phyloP scores from a whole-genome alignment of 2,888 invertebrate species.

The Eristalis pertinax region DNA sequence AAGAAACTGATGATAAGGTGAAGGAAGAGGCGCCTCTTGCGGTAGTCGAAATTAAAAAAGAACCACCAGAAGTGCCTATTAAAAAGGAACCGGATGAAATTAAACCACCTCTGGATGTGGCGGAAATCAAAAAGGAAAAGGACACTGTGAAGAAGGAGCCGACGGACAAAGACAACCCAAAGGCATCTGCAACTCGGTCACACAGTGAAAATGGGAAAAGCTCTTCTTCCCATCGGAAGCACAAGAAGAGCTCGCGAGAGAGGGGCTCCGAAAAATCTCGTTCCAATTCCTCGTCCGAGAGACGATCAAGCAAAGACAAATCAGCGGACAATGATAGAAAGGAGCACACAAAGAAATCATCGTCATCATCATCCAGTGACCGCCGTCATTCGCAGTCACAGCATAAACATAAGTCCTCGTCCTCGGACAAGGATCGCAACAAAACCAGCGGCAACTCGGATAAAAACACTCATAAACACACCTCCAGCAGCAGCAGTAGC shows the following conservation, averaged over 20 bases:
- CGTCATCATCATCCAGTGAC: slow-evolving; percentile 37
- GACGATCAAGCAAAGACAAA: slow-evolving; percentile 46
- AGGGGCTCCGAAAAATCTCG: neutral
- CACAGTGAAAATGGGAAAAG: slow-evolving; percentile 37
- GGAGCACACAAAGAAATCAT: slow-evolving; percentile 41
- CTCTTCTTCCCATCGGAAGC: slow-evolving; percentile 50
- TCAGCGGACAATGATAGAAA: slow-evolving; percentile 8
- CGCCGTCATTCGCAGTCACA: slow-evolving; percentile 59
- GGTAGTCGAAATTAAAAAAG: slow-evolving; percentile 30
- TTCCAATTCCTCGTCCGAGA: slow-evolving; percentile 24
- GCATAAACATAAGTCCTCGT: slow-evolving; percentile 71
- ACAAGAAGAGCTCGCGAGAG: slow-evolving; percentile 56
- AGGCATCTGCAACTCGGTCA: slow-evolving; percentile 16
- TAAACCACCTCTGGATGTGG: neutral
- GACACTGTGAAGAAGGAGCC: neutral
- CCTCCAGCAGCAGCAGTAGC: neutral
- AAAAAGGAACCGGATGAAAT: neutral
- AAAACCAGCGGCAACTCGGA: slow-evolving; percentile 49
- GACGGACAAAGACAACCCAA: slow-evolving; percentile 1
- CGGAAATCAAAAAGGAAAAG: neutral
- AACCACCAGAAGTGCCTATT: neutral
- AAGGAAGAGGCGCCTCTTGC: neutral
- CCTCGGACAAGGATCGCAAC: slow-evolving; percentile 47
- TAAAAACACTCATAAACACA: slow-evolving; percentile 48
- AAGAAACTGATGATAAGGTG: neutral